Percentiles rank a stretch among this genome's conserved stretches.
Conservation (phyloP, 2,888 invertebrate genomes). For the Philereme vetulata region DNA sequence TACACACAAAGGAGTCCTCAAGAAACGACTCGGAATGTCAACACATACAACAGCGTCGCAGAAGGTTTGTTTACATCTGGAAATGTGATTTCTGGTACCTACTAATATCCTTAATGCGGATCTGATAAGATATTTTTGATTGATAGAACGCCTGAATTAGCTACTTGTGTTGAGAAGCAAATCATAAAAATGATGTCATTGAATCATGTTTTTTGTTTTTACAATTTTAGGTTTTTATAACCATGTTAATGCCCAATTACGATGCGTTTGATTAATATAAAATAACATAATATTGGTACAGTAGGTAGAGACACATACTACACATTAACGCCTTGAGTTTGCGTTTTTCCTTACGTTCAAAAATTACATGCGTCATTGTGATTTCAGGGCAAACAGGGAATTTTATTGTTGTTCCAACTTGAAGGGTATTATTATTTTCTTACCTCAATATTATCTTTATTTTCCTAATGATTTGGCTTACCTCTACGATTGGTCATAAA, state of each 20-base stretch:
- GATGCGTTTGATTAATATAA: neutral
- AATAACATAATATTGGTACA: no score
- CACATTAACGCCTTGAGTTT: no score
- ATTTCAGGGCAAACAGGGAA: constrained; percentile 20
- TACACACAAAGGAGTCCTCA: constrained; percentile 52
- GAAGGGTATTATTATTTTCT: neutral
- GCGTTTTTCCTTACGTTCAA: neutral
- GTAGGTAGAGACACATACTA: no score
- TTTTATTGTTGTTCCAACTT: constrained; percentile 6
- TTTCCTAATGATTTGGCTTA: constrained; percentile 12
- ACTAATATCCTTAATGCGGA: constrained; percentile 7
- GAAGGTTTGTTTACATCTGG: constrained; percentile 58
- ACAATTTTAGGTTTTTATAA: constrained; percentile 1
- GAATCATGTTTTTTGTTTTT: constrained; percentile 17
- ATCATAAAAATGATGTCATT: constrained; percentile 33
- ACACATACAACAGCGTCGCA: constrained; percentile 25
- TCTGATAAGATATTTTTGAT: constrained; percentile 7
- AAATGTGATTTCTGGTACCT: constrained; percentile 11
- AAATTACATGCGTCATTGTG: constrained; percentile 2
- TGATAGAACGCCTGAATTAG: constrained; percentile 1
- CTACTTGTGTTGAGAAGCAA: constrained; percentile 16
- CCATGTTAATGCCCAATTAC: no score
- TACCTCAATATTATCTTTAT: neutral
- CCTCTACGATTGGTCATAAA: constrained; percentile 9
- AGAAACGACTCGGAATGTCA: constrained; percentile 34